phyloP scores from a whole-genome alignment of 2,888 invertebrate species.

The Rotaria macrura region DNA sequence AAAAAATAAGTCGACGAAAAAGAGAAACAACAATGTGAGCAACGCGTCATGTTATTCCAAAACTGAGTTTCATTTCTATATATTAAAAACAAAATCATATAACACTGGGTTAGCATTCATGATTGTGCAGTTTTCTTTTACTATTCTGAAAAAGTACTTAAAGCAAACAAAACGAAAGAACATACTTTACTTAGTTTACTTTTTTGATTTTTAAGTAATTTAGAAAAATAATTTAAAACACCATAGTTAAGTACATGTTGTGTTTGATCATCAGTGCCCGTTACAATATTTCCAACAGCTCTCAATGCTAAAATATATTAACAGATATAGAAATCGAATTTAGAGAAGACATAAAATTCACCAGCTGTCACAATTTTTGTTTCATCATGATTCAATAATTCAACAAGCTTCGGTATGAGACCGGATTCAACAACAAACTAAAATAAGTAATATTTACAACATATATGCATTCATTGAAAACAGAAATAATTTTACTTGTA shows the following conservation, averaged over 20 bases:
- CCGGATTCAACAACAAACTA: conserved; percentile 58
- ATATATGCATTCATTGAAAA: neutral
- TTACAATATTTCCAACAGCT: conserved; percentile 97
- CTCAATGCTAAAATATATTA: conserved; percentile 59
- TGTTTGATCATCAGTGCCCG: conserved; percentile 94
- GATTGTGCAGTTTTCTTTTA: too few species aligned
- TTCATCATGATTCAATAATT: conserved; percentile 85
- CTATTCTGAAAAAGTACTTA: too few species aligned
- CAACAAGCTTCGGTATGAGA: conserved; percentile 86
- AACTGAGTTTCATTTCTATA: too few species aligned
- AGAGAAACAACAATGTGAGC: too few species aligned
- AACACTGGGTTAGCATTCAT: too few species aligned
- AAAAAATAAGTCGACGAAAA: too few species aligned
- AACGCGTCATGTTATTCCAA: too few species aligned
- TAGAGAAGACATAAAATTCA: neutral
- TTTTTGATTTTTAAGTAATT: conserved; percentile 78
- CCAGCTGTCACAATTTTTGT: conserved; percentile 58
- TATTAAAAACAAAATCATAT: too few species aligned
- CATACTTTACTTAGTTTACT: conserved; percentile 87
- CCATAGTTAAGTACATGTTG: conserved; percentile 91
- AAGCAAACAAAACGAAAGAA: too few species aligned
- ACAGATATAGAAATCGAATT: neutral
- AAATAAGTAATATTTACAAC: neutral
- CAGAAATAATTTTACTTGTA: conserved; percentile 57
- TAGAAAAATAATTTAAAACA: conserved; percentile 83